A percentile compares a stretch with the other conserved stretches of the same genome.
phyloP scores from a whole-genome alignment of 2,113 vertebrate genomes.

The Capreolus pygargus region DNA sequence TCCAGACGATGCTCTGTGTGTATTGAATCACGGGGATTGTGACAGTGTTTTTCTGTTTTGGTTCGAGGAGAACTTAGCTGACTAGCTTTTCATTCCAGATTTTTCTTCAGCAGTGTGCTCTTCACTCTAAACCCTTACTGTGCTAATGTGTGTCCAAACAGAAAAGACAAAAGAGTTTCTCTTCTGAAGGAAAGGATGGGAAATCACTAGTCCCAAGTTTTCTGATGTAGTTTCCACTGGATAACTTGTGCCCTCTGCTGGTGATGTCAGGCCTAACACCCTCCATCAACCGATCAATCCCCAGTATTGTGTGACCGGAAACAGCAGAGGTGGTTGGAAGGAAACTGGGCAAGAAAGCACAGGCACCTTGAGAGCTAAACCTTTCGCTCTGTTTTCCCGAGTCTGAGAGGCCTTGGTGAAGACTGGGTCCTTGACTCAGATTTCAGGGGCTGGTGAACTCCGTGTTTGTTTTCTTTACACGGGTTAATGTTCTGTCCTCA shows the following conservation, averaged over 20 bases:
- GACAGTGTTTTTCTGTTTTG: background rate
- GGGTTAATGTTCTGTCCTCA: background rate
- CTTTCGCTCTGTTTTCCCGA: background rate
- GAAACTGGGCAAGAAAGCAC: background rate
- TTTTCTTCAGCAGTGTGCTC: background rate
- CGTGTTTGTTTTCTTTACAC: background rate
- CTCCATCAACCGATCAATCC: fast-evolving
- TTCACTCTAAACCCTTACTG: background rate
- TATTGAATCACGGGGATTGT: fast-evolving
- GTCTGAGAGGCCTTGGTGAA: background rate
- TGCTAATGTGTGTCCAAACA: background rate
- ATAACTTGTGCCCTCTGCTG: slow-evolving; percentile 63
- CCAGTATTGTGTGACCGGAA: background rate
- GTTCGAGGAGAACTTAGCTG: background rate
- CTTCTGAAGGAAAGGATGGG: background rate
- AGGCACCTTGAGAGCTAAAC: background rate
- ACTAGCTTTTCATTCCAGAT: background rate
- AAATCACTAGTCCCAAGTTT: too few species aligned
- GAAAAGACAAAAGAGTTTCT: background rate
- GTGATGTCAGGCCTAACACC: background rate
- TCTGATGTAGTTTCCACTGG: background rate
- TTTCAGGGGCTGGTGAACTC: background rate
- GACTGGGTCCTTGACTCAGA: background rate
- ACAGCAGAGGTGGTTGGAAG: background rate
- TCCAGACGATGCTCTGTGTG: background rate